Evolutionary conservation across 2,888 invertebrate species (phyloP), one percentile per base, ranked within the genome.

Genomic region (Diarsia dahlii): DNA sequence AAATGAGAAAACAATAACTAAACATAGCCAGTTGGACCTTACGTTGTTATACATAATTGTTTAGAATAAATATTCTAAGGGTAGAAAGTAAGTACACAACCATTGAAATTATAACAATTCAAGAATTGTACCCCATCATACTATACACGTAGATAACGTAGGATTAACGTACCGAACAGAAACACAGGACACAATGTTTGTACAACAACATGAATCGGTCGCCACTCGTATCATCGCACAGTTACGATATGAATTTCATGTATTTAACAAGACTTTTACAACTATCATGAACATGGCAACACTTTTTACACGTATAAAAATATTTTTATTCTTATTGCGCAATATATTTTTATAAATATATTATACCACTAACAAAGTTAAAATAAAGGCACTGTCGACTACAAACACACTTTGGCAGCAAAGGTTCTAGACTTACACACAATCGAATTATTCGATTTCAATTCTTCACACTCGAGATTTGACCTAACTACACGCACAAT

Each of bases 371-470:
- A 95, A 93, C 92, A 93, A 92, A 84, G 89, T 91, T 93, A 92
- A 91, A 93, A 93, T 93, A 94, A 96, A 96, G 96, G 96, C 96
- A 96, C 96, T 95, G 95, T 95, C 96, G 96, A 96, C 96, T 96
- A 96, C 96, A 96, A 96, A 96, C 96, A 96, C 96, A 96, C 96
- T 97, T 96, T 97, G 97, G 97, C 97, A 96, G 96, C 95, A 95
- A 93, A 91, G 89, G 93, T 95, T 93, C 92, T 92, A 91, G 91
- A 92, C 93, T 93, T 93, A 92, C 90, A 91, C 91, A 89, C 90
- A 88, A 85, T 90, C 90, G 89, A 90, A 92, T 89, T 86, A 86
- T 91, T 89, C 87, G 88, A 91, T 86, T 90, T 91, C 91, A 92
- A 90, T 92, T 90, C 91, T 90, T 91, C 90, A 88, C 89, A 89